phyloP scores from a whole-genome alignment of 2,888 invertebrate species.

The Ochropleura leucogaster region DNA sequence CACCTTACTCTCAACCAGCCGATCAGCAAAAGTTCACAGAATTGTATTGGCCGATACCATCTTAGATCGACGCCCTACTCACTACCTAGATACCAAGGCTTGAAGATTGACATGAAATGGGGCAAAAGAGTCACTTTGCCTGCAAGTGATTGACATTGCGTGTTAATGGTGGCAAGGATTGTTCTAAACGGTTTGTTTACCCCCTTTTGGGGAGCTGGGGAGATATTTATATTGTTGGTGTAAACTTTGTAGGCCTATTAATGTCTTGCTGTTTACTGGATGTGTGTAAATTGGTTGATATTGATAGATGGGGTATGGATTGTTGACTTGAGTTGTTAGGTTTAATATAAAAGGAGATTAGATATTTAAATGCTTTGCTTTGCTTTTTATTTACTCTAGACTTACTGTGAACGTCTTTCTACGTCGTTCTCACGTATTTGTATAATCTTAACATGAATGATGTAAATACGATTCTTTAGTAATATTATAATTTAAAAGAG shows the following conservation, averaged over 20 bases:
- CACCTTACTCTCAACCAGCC: constrained; percentile 16
- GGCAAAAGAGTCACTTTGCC: constrained; percentile 71
- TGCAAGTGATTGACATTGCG: constrained; percentile 76
- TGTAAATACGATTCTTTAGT: no score
- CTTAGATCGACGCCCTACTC: constrained; percentile 51
- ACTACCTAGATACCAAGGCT: constrained; percentile 39
- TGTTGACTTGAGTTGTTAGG: background rate
- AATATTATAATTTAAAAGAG: no score
- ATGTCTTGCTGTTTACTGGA: constrained; percentile 46
- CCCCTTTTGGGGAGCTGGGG: constrained; percentile 58
- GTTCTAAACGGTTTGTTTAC: constrained; percentile 66
- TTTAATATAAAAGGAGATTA: background rate
- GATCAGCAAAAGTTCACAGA: constrained; percentile 54
- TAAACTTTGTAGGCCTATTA: constrained; percentile 55
- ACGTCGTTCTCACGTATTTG: no score
- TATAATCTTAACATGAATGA: no score
- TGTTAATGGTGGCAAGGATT: constrained; percentile 75
- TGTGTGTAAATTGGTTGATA: constrained; percentile 35
- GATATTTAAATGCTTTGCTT: background rate
- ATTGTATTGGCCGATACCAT: constrained; percentile 56
- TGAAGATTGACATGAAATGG: constrained; percentile 80
- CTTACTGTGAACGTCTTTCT: no score
- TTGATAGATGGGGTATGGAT: background rate
- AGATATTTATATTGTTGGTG: constrained; percentile 62
- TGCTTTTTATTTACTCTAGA: no score